Conservation (phyloP, 2,113 vertebrate genomes). For the Silurus asotus region DNA sequence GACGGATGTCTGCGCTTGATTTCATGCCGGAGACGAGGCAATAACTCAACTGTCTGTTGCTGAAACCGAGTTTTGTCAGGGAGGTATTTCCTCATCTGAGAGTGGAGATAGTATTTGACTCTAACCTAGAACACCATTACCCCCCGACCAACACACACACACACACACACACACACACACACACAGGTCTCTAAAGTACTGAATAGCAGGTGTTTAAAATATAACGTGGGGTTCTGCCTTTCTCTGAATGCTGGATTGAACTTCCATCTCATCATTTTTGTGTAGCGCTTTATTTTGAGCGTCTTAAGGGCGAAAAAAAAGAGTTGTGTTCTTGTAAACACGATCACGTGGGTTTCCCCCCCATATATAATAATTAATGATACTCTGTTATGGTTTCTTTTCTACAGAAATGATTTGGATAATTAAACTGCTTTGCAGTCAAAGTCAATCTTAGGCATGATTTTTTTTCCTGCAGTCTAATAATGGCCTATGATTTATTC, state of each 20-base stretch:
- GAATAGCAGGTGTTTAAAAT: constrained; percentile 79
- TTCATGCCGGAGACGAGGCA: constrained; percentile 44
- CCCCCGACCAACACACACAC: constrained; percentile 5
- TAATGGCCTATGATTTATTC: background rate
- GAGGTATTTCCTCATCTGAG: constrained; percentile 62
- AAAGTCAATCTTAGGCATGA: background rate
- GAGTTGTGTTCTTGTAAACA: constrained; percentile 3
- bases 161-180: constrained; percentile 54
- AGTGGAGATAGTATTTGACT: constrained; percentile 67
- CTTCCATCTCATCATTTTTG: constrained; percentile 40
- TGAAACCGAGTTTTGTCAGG: constrained; percentile 61
- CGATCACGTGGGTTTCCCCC: constrained; percentile 4
- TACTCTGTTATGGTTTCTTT: background rate
- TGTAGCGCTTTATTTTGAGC: constrained; percentile 77
- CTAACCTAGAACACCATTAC: constrained; percentile 32
- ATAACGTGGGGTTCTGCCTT: constrained; percentile 68
- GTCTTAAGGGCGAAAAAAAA: constrained; percentile 57
- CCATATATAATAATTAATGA: constrained; percentile 25
- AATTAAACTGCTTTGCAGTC: background rate
- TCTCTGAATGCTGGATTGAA: constrained; percentile 67
- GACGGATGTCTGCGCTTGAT: constrained; percentile 33
- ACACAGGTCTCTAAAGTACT: constrained; percentile 61
- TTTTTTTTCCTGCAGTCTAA: background rate
- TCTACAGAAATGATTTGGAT: constrained; percentile 8
- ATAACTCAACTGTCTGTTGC: constrained; percentile 60